Base-by-base conservation (phyloP, 1,140 invertebrate genomes). In the Hydropsyche tenuis region DNA sequence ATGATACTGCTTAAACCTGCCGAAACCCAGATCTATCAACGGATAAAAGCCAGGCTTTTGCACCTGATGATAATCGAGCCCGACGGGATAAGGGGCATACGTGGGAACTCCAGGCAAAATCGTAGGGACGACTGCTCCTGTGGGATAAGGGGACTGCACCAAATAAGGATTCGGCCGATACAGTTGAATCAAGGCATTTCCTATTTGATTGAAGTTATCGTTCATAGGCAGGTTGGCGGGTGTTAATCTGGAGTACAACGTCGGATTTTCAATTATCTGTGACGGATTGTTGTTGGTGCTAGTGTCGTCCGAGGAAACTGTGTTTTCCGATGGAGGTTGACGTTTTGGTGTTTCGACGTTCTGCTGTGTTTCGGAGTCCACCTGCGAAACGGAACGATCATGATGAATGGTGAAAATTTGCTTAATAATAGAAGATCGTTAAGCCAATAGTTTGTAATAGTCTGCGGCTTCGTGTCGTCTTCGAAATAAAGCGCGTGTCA, bases 1-100 rank as follows among this genome's bases (percentile, higher is more conserved):
- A 76, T 90, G 81, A 64, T 84, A 83, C 78, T 80, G 23, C 76
- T 69, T 25, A 43, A 22, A 65, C 7, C 27, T 30, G 22, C 53
- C 60, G 5, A 30, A 42, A 23, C 43, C 20, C 20, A 48, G 48
- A 69, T 27, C 22, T 12, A 45, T 66, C 43, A 43, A 16, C 23
- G 65, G 43, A 43, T 18, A 45, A 60, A 60, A 25, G 11, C 6
- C 27, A 9, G 4, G 18, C 20, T 48, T 43, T 46, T 23, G 63
- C 16, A 23, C 7, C 30, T 14, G 56, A 25, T 37, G n/a, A n/a
- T 45, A 65, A 43, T 45, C 37, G 63, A 65, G 14, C n/a, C n/a
- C 25, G 11, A 65, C n/a, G n/a, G 63, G 63, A 43, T 65, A 65
- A 5, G 43, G 7, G n/a, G 30, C 14, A 43, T 65, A 65, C 0